Conservation (phyloP, 1,140 invertebrate species). For the Apis cerana region DNA sequence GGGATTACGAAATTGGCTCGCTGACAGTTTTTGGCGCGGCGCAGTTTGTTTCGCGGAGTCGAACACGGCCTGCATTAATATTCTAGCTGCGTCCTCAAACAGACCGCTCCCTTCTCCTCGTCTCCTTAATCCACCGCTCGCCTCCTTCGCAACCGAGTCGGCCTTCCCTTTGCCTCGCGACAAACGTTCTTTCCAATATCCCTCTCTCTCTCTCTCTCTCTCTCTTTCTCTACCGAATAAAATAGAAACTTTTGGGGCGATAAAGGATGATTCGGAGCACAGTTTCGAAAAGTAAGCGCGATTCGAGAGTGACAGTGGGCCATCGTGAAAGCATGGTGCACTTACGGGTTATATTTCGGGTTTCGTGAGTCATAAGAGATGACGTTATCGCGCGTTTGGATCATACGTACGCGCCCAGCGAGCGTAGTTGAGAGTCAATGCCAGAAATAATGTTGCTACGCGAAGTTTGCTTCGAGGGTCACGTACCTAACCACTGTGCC, state of each 20-base stretch:
- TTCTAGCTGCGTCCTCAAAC: slow-evolving; percentile 51
- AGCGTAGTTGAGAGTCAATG: slow-evolving; percentile 68
- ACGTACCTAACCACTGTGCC: slow-evolving; percentile 63
- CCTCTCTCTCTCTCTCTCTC: no score
- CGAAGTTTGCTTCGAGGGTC: slow-evolving; percentile 58
- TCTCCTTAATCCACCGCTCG: slow-evolving; percentile 9
- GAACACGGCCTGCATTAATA: slow-evolving; percentile 56
- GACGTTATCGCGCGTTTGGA: slow-evolving; percentile 62
- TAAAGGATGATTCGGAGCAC: no score
- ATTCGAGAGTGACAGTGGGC: background rate
- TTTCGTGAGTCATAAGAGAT: slow-evolving; percentile 73
- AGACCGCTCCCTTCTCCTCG: background rate
- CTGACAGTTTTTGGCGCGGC: slow-evolving; percentile 54
- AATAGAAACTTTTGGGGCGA: background rate
- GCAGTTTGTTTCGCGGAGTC: slow-evolving; percentile 54
- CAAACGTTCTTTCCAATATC: slow-evolving; percentile 21
- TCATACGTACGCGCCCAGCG: slow-evolving; percentile 59
- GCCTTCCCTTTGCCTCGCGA: slow-evolving; percentile 47
- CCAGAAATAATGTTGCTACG: slow-evolving; percentile 77
- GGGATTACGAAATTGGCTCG: slow-evolving; percentile 57
- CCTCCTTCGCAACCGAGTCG: slow-evolving; percentile 39
- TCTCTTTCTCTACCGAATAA: no score
- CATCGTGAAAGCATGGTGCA: slow-evolving; percentile 6
- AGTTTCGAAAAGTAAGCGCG: no score
- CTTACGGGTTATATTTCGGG: slow-evolving; percentile 66